Base-by-base conservation (phyloP, 2,888 invertebrate genomes). In the Nineta flava region DNA sequence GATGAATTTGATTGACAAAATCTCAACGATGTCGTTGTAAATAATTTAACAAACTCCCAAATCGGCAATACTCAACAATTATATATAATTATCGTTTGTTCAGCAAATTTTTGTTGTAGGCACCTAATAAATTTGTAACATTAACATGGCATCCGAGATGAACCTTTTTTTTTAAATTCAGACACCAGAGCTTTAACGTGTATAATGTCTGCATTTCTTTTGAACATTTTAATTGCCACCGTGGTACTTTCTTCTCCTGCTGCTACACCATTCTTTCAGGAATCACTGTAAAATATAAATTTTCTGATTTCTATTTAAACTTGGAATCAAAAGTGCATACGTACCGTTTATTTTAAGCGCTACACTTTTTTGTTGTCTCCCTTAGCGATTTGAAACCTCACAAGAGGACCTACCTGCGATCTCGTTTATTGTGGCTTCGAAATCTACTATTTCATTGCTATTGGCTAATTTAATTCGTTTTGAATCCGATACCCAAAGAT, bases 191-290 rank as follows among this genome's bases (percentile, higher is more conserved):
- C 92, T 62, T 83, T 83, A 53, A 94, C 83, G 58, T 87, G 84
- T 55, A 83, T 80, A 40, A 79, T 76, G 61, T 94, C 92, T 0
- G 90, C 85, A 44, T 84, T 83, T 56, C 83, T 81, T 65, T 91
- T 90, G 3, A 93, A 90, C 88, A 90, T 94, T 72, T 96, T 96
- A 0, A 96, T 93, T 1, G 96, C 96, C 0, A 95, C 95, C 0
- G 79, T 81, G 0, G 87, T 83, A 5, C 74, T 72, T 38, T 79
- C 75, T 62, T 87, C 87, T 1, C 79, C 80, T 43, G 80, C 78
- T 13, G 79, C 66, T 43, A 95, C 86, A 2, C 87, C 88, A n/a
- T n/a, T n/a, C n/a, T n/a, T n/a, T n/a, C n/a, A n/a, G n/a, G n/a
- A n/a, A n/a, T n/a, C n/a, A n/a, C n/a, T n/a, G n/a, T n/a, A n/a